Base-by-base conservation (phyloP, 2,888 invertebrate genomes). In the Belgica antarctica region DNA sequence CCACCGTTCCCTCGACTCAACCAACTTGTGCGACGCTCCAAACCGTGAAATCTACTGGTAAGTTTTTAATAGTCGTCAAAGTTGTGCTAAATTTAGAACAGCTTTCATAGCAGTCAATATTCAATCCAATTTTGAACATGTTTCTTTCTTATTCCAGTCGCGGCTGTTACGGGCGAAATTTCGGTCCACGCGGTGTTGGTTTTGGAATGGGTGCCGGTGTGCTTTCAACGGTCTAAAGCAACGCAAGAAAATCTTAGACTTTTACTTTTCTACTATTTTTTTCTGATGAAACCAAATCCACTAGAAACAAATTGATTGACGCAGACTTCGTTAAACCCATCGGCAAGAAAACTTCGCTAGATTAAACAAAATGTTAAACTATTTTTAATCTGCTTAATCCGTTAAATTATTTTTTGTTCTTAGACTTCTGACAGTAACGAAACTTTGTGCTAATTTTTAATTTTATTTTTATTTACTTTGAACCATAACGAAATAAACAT, bases 151-250 rank as follows among this genome's bases (percentile, higher is more conserved):
- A 3, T 63, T 22, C 8, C 4, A 46, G 46, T 73, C 87, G 90
- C 78, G 86, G 91, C 74, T 94, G 94, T 81, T 94, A 94, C 80
- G 90, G 89, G 74, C 86, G 90, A 77, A 89, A 90, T 81, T 94
- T 85, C 78, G 94, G 94, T 70, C 92, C 93, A 41, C 91, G 89
- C 78, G 94, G 94, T 74, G 91, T 92, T 76, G 94, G 94, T 73
- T 94, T 88, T 78, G 94, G 94, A 74, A 84, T 94, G 83, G 94
- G 94, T 76, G 94, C 94, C 79, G 94, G 94, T 79, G 87, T 90
- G 77, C 85, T 93, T 75, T 89, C 92, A 77, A 93, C 91, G 90
- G 89, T 90, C 80, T 93, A 89, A 84, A 68, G 17, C 2, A 62
- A 19, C 3, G n/a, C 12, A 41, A 12, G 41, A 10, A 41, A 10